Percentiles rank a stretch among this genome's conserved stretches.
phyloP scores from a whole-genome alignment of 53 echinoderm and acorn worm species.

The Arbacia lixula region DNA sequence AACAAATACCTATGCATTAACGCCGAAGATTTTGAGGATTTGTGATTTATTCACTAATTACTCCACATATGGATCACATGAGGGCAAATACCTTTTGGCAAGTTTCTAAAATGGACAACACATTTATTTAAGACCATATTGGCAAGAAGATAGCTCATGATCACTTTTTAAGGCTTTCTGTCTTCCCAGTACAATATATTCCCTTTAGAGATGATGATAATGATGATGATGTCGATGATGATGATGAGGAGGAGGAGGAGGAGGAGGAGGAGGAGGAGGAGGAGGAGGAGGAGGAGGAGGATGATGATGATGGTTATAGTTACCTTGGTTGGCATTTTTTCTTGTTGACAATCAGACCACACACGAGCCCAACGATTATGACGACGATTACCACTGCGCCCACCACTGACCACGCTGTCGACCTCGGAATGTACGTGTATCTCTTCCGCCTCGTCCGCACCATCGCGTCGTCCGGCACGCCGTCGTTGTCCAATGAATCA shows the following conservation, averaged over 20 bases:
- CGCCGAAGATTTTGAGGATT: no score
- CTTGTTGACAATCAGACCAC: conserved; percentile 65
- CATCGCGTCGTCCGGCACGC: background rate
- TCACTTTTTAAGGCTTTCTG: no score
- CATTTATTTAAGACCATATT: no score
- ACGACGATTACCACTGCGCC: conserved; percentile 28
- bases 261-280: background rate
- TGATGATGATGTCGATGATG: no score
- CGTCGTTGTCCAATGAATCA: conserved; percentile 8
- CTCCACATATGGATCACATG: no score
- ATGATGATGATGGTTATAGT: background rate
- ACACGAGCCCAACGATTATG: conserved; percentile 64
- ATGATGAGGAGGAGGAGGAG: no score
- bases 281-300: background rate
- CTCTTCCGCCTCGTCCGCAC: background rate
- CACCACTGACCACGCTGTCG: conserved; percentile 17
- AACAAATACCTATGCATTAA: no score
- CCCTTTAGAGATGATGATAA: background rate
- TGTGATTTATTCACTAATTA: no score
- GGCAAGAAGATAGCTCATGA: background rate
- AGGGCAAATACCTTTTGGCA: no score
- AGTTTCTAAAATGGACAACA: no score
- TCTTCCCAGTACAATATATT: no score
- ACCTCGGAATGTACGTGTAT: conserved; percentile 10
- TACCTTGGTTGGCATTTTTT: conserved; percentile 31